Evolutionary conservation across 2,797 vertebrate species (phyloP), one percentile per base, ranked within the genome.

Genomic region (Parauchenoglanis punctatus): DNA sequence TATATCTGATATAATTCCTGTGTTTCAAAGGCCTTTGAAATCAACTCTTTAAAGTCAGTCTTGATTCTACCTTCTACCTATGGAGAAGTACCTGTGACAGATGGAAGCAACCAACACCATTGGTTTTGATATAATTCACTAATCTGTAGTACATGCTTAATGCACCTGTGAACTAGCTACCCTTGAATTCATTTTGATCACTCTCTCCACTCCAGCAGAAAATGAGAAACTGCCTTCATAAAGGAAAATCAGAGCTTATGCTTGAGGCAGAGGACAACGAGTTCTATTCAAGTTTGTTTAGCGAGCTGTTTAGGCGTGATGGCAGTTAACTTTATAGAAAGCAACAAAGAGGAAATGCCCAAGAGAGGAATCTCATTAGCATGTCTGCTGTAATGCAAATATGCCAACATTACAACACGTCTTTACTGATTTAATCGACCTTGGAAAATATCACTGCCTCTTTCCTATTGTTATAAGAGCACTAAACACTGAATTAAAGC

Each of bases 361-460:
- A 88, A 85, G 54, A 54, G 61, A 56, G 15, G 15, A 80, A 83
- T 81, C 54, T 83, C 77, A 85, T 89, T 89, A 78, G 61, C 86
- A 85, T 87, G 75, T 54, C 65, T 40, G 63, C 28, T 85, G 56
- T 76, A 85, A 85, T 31, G 18, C 68, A 81, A 82, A 67, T 58
- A 81, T 65, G 17, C 31, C 84, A 72, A 75, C 67, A 76, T 82
- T 59, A n/a, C 78, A 82, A 76, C 70, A 85, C 61, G 18, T 83
- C 84, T 85, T 83, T 88, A 88, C 77, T 75, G 78, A 88, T 44
- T 82, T 85, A 88, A 88, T 83, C 2, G 68, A 85, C 87, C 59
- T 88, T 82, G 68, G 18, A 85, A 85, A 88, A 88, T 82, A 82
- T 82, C 84, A 31, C 46, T 78, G 82, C 52, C 18, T 84, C 63